Conservation (phyloP, 2,797 vertebrate species). For the Monodelphis domestica region DNA sequence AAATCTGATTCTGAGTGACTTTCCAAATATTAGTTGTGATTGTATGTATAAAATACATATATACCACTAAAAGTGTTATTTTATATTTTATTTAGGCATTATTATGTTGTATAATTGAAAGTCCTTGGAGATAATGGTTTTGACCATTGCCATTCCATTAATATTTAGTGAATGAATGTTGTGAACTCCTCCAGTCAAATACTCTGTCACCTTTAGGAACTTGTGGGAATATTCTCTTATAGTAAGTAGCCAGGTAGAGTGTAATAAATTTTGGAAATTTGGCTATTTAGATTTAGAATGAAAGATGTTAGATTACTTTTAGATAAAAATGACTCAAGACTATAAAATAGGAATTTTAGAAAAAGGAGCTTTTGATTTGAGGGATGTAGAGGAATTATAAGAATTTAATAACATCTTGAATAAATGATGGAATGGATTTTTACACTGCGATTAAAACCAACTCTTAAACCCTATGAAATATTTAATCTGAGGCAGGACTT, state of each 20-base stretch:
- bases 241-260: background rate
- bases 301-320: background rate
- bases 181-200: background rate
- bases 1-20: background rate
- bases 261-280: background rate
- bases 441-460: background rate
- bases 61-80: background rate
- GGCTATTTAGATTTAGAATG: background rate
- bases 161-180: background rate
- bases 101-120: background rate
- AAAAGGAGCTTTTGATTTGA: background rate
- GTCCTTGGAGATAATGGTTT: background rate
- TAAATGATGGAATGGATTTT: background rate
- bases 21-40: background rate
- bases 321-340: background rate
- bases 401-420: background rate
- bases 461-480: background rate
- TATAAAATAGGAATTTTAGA: background rate
- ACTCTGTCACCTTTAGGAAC: fast-evolving
- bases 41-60: background rate
- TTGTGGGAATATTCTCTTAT: background rate
- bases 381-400: background rate
- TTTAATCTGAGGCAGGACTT: background rate
- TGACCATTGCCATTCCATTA: background rate
- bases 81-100: background rate